These are phyloP conservation scores for Pluvialis apricaria DNA, from an alignment of 2,113 vertebrate genomes.

Conservation along the genomic window DNA sequence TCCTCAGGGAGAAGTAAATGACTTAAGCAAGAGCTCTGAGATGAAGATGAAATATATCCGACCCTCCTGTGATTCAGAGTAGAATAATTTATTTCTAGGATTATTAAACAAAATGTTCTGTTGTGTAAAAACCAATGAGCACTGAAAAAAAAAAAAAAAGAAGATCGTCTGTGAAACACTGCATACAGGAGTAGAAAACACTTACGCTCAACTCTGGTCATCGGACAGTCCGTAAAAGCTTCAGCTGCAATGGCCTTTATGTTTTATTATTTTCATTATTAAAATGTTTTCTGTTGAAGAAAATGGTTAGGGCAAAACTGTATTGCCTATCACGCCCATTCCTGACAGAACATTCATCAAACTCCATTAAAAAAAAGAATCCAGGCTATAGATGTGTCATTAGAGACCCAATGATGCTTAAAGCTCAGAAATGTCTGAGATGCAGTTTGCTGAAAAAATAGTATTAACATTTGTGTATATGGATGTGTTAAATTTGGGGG, in stretches of 20 bases:
- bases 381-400: background rate
- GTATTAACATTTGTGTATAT: background rate
- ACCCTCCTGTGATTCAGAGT: background rate
- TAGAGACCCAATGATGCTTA: background rate
- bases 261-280: slow-evolving; percentile 12
- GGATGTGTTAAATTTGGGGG: background rate
- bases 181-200: background rate
- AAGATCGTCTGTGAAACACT: background rate
- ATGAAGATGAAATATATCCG: background rate
- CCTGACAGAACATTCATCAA: background rate
- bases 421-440: background rate
- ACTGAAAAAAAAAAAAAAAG: background rate
- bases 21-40: background rate
- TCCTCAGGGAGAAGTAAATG: background rate
- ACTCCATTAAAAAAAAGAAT: background rate
- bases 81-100: background rate
- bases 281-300: background rate
- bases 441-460: background rate
- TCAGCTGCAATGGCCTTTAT: background rate
- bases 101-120: background rate
- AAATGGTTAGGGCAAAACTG: background rate
- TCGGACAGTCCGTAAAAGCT: background rate
- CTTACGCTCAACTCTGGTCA: background rate
- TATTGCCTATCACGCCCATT: background rate
- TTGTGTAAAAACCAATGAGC: background rate